Base-by-base conservation (phyloP, 2,888 invertebrate species). In the Ectobius pallidus region DNA sequence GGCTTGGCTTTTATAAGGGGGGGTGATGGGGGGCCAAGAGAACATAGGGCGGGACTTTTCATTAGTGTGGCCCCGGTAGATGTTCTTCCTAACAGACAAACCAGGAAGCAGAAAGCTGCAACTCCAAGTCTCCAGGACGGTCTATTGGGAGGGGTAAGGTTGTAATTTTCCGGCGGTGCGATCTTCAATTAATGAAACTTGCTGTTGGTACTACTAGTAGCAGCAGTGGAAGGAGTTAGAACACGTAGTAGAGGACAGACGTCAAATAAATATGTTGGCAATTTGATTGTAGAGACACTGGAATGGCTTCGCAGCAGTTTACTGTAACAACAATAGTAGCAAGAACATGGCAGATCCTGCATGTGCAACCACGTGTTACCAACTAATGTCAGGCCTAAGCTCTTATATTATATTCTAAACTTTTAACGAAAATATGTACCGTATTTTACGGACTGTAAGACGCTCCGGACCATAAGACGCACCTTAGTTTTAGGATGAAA, bases 131-230 rank as follows among this genome's bases (percentile, higher is more conserved):
- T 65, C 46, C 65, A n/a, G 65, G 44, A 44, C 30, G 65, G 65
- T 46, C 65, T 55, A 22, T 30, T 44, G 63, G 63, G 46, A 62
- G 70, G 70, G 70, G 70, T 70, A 70, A 70, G 70, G 70, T 70
- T 58, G 70, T 70, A 70, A 70, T 70, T 70, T 70, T 70, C 55
- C 70, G 70, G 46, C 62, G 46, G 62, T 63, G 61, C 70, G 70
- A 70, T 70, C 70, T 70, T 70, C 70, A 70, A 70, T 70, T 70
- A 70, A 70, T 70, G 70, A 63, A 70, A 70, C 49, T 62, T 70
- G 61, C 46, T 61, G 25, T 39, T 25, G 65, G 65, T 44, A 44
- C 42, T 65, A 65, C 44, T 44, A 32, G 32, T 55, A 39, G 34
- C 18, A 39, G 22, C 39, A n/a, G n/a, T 62, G 63, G 63, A 52